Base-by-base conservation (phyloP, 2,888 invertebrate genomes). In the Phoronis australis region DNA sequence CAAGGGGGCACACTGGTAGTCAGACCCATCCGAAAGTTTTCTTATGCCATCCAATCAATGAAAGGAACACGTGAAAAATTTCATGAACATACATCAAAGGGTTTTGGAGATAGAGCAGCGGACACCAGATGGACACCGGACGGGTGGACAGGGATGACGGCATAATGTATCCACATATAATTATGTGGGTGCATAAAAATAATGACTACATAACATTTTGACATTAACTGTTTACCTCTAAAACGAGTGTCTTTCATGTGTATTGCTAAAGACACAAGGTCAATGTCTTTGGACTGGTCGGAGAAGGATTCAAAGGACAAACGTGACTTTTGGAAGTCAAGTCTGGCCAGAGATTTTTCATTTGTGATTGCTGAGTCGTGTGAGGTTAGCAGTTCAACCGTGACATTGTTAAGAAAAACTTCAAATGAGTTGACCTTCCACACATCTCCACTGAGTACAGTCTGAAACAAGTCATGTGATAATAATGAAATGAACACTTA, bases 221-320 rank as follows among this genome's bases (percentile, higher is more conserved):
- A n/a, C n/a, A n/a, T n/a, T n/a, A n/a, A n/a, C n/a, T n/a, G n/a
- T 54, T 56, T 64, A 79, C 79, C 78, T 64, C 82, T 65, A 56
- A 73, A 80, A 42, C 90, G 82, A 15, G 86, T 87, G 76, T 92
- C 92, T 45, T 83, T 83, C 44, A 90, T 83, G 20, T 87, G 78
- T 68, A 92, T 90, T 77, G 91, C 93, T 78, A 89, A 89, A 0
- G 94, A 95, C 0, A 93, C 90, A 21, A 96, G 81, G 76, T 94
- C 94, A 45, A 95, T 84, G 67, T 94, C 94, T 77, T 90, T 91
- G 15, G 90, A 86, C 42, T 87, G 84, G 77, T 95, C 92, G 62
- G 90, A 91, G 71, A 85, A 87, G 3, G 87, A 85, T 73, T 94
- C 93, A 46, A 90, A 84, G 38, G 88, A 86, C 40, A 96, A 80